Evolutionary conservation across 2,797 vertebrate genomes (phyloP), one percentile per base, ranked within the genome.

Genomic region (Cyprinella venusta): DNA sequence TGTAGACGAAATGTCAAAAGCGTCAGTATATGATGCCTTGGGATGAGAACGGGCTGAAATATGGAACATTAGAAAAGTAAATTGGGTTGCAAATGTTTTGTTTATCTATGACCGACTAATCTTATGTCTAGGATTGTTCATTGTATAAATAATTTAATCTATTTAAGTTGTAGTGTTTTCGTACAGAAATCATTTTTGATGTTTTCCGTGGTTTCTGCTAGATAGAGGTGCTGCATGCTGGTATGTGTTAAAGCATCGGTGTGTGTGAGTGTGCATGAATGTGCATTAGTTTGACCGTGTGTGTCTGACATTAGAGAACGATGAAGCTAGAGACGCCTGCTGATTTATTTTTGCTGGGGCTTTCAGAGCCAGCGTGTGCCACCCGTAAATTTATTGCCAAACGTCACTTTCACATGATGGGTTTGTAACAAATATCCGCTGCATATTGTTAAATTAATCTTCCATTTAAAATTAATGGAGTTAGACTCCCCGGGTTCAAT

Each of bases 361-460:
- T 93, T 94, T 92, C 95, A 92, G 92, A 95, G 95, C 95, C 95
- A 95, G 94, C 95, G 91, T 91, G 91, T 94, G 95, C 95, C 93
- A 92, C 93, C 94, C 89, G 92, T 94, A 97, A 93, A 98, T 98
- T 97, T 98, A 98, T 98, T 95, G 96, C 96, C 93, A 95, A 96
- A 96, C 92, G 94, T 98, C 97, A 97, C 96, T 97, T 98, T 96
- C 97, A 97, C 97, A 97, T 97, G 97, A 98, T 97, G 96, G 97
- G 96, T 97, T 97, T 97, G 97, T 98, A 99, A 97, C 97, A 99
- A 97, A 99, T 98, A 98, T 97, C 97, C 95, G 95, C 96, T 93
- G 96, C 97, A 98, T 99, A 99, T 99, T 99, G 97, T 99, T 98
- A 99, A 99, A 99, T 99, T 98, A 99, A 98, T 98, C 97, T 98